Percentiles rank a stretch among this genome's conserved stretches.
Evolutionary conservation across 1,140 invertebrate species (phyloP).

Genomic region (Oedothorax gibbosus): DNA sequence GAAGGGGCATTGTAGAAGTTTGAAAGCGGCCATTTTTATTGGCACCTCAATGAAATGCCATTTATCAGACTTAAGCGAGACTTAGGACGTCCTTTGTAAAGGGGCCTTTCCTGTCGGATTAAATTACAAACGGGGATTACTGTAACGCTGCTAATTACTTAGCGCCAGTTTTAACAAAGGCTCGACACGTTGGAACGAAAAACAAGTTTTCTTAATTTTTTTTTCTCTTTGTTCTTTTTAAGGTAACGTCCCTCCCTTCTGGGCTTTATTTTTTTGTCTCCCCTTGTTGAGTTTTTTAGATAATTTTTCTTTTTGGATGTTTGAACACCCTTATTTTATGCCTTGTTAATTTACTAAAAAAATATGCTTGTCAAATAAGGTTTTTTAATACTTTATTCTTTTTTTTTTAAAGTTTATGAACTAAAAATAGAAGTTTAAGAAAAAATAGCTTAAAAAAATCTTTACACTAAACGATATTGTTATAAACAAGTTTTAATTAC

Average conservation of each 20-base stretch:
- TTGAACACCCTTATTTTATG: slow-evolving; percentile 1
- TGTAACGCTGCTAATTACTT: slow-evolving; percentile 24
- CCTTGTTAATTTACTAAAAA: not conserved
- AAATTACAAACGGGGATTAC: slow-evolving; percentile 15
- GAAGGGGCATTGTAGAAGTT: not conserved
- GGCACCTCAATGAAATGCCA: not conserved
- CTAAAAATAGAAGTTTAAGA: too few relatives aligned
- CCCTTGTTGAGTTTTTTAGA: not conserved
- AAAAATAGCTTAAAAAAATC: too few relatives aligned
- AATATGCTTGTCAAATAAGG: not conserved
- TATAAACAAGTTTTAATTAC: too few relatives aligned
- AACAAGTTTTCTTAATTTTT: not conserved
- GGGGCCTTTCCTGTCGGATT: not conserved
- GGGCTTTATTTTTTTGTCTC: not conserved
- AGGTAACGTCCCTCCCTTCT: not conserved
- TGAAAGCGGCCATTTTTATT: slow-evolving; percentile 10
- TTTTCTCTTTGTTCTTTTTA: too few relatives aligned
- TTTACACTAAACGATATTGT: too few relatives aligned
- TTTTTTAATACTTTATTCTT: too few relatives aligned
- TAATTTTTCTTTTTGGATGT: not conserved
- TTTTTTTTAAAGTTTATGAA: too few relatives aligned
- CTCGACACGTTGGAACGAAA: not conserved
- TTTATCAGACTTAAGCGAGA: not conserved
- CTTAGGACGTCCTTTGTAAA: not conserved
- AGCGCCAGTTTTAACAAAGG: slow-evolving; percentile 16